Conservation (phyloP, 2,888 invertebrate species). For the Siphlonurus alternatus region DNA sequence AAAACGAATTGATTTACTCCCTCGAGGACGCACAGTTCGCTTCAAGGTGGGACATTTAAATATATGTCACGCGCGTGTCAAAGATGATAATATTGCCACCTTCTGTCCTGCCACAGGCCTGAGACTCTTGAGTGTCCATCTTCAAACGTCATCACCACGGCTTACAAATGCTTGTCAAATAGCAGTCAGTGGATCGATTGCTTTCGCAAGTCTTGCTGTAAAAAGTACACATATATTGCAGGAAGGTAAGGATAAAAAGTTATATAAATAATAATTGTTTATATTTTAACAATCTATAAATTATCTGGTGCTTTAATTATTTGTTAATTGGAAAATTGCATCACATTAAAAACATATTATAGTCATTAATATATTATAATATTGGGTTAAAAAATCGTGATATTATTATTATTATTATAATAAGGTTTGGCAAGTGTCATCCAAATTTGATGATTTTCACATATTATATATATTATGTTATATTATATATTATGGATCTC, state of each 20-base stretch:
- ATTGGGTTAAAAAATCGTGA: neutral
- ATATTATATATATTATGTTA: too few species aligned
- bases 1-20: neutral
- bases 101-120: slow-evolving; percentile 14
- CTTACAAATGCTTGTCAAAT: slow-evolving; percentile 38
- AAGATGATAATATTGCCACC: neutral
- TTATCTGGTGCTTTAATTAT: neutral
- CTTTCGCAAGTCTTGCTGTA: slow-evolving; percentile 42
- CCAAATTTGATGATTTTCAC: too few species aligned
- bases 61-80: neutral
- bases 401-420: neutral
- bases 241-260: slow-evolving; percentile 32
- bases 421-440: slow-evolving; percentile 2
- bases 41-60: neutral
- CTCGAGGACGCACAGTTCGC: neutral
- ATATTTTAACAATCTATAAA: too few species aligned
- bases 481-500: too few species aligned
- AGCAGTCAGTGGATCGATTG: slow-evolving; percentile 43
- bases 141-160: slow-evolving; percentile 37
- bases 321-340: neutral
- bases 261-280: neutral
- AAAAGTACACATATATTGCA: slow-evolving; percentile 39
- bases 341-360: neutral
- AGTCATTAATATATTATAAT: neutral
- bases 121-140: slow-evolving; percentile 38